Conservation (phyloP, 1,140 invertebrate species). For the Manduca sexta region DNA sequence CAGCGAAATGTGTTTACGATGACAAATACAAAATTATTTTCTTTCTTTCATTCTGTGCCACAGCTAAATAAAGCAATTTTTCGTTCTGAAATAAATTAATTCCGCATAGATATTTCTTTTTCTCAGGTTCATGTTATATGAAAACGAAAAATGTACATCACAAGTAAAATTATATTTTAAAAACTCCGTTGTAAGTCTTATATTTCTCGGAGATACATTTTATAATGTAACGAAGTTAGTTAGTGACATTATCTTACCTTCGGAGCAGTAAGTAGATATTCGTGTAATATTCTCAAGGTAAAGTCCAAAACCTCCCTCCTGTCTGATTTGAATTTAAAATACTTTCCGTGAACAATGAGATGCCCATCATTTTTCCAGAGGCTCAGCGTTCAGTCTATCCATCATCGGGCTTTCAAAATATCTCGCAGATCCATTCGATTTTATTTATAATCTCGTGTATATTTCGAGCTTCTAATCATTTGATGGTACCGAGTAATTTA, state of each 20-base stretch:
- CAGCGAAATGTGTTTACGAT: not conserved
- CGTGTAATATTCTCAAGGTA: conserved; percentile 24
- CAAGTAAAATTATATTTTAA: no score
- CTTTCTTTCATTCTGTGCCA: not conserved
- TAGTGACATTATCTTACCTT: conserved; percentile 1
- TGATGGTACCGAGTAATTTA: not conserved
- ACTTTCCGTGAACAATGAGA: conserved; percentile 31
- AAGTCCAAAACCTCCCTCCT: conserved; percentile 16
- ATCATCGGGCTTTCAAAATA: conserved; percentile 26
- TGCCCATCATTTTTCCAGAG: conserved; percentile 19
- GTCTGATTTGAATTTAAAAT: conserved; percentile 40
- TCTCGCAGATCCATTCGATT: conserved; percentile 3
- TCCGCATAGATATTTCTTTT: not conserved
- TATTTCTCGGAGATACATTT: not conserved
- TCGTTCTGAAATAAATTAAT: not conserved
- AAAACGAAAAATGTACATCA: no score
- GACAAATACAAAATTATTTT: not conserved
- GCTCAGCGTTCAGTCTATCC: conserved; percentile 24
- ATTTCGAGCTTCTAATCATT: not conserved
- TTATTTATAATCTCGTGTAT: conserved; percentile 8
- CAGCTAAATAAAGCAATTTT: not conserved
- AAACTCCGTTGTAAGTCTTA: no score
- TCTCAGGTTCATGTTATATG: no score
- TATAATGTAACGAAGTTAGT: not conserved
- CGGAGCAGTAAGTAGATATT: conserved; percentile 1